Conservation (phyloP, 2,888 invertebrate genomes). For the Koerneria pararmatus region DNA sequence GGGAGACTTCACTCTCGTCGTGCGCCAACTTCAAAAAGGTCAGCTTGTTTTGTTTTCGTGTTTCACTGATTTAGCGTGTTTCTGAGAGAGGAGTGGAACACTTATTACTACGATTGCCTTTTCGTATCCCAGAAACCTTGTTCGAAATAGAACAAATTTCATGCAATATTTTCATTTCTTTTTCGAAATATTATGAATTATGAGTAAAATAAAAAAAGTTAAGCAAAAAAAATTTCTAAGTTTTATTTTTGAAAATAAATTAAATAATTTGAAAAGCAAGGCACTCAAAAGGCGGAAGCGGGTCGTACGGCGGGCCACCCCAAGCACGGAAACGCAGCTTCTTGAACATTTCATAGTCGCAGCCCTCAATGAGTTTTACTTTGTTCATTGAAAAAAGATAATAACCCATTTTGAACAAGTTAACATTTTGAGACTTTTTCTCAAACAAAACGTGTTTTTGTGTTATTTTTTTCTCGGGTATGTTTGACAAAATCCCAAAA, state of each 20-base stretch:
- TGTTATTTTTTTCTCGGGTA: too few relatives aligned
- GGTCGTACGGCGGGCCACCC: conserved; percentile 67
- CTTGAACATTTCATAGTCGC: conserved; percentile 54
- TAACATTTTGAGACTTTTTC: conserved; percentile 5
- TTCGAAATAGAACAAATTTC: too few relatives aligned
- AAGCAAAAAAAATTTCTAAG: conserved; percentile 2
- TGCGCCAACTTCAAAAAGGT: conserved; percentile 69
- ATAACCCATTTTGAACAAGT: background rate
- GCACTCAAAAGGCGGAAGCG: conserved; percentile 71
- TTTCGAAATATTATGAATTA: background rate
- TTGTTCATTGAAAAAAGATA: background rate
- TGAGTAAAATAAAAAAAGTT: background rate
- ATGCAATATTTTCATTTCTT: background rate
- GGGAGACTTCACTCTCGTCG: conserved; percentile 66
- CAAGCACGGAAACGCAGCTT: conserved; percentile 67
- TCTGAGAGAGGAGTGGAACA: too few relatives aligned
- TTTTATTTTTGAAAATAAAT: background rate
- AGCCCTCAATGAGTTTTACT: conserved; percentile 31
- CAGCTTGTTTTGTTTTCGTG: background rate
- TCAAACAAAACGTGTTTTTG: too few relatives aligned
- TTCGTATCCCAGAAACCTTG: too few relatives aligned
- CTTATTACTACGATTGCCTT: too few relatives aligned
- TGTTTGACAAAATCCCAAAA: too few relatives aligned
- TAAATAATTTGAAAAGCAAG: too few relatives aligned
- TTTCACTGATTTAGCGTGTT: too few relatives aligned